phyloP scores from a whole-genome alignment of 2,888 invertebrate genomes.

The Seira ritae region DNA sequence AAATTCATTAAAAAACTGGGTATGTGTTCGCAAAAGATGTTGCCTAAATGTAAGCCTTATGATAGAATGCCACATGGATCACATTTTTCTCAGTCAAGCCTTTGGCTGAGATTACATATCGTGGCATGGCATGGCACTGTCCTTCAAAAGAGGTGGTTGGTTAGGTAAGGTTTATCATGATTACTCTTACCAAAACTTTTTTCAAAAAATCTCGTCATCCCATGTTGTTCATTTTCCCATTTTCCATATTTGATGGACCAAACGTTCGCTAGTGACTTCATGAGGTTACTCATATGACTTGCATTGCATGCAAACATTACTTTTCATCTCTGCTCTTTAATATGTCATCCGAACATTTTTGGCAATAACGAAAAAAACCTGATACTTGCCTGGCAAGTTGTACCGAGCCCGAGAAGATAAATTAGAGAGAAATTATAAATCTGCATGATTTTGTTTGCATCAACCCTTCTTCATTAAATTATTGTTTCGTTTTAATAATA shows the following conservation, averaged over 20 bases:
- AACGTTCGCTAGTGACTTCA: constrained; percentile 7
- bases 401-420: constrained; percentile 10
- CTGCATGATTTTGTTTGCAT: not conserved
- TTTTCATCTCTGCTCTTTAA: not conserved
- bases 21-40: no score
- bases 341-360: constrained; percentile 5
- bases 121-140: not conserved
- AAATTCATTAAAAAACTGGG: not conserved
- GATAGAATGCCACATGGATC: not conserved
- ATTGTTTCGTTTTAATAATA: constrained; percentile 14
- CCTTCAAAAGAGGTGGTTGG: constrained; percentile 3
- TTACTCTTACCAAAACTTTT: not conserved
- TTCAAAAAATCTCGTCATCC: not conserved
- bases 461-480: constrained; percentile 2
- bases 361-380: constrained; percentile 13
- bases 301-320: not conserved
- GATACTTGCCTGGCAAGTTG: constrained; percentile 1
- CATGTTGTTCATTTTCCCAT: not conserved
- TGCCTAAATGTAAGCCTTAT: no score
- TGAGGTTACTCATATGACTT: not conserved
- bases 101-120: not conserved
- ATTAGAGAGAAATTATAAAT: not conserved
- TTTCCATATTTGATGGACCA: not conserved
- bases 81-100: not conserved
- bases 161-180: not conserved